These are phyloP conservation scores for Numenius arquata DNA, from an alignment of 2,113 vertebrate species.

Conservation along the genomic window DNA sequence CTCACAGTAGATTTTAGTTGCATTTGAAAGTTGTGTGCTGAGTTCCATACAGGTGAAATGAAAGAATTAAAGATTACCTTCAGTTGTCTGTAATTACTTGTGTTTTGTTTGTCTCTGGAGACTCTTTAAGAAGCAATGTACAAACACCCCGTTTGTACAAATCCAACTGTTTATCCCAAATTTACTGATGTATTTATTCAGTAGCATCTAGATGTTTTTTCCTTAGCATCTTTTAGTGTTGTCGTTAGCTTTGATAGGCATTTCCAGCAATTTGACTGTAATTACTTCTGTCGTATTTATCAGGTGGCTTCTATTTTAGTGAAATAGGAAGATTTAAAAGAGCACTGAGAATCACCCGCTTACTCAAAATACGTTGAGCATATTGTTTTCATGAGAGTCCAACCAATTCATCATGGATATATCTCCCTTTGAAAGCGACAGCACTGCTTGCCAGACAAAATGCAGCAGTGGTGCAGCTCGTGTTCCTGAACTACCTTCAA, in stretches of 20 bases:
- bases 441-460: not conserved
- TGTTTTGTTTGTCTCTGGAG: not conserved
- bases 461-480: accelerated
- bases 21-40: not conserved
- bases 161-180: not conserved
- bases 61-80: not conserved
- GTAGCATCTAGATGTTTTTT: not conserved
- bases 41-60: not conserved
- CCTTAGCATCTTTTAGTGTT: not conserved
- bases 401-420: not conserved
- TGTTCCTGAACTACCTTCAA: not conserved
- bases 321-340: not conserved
- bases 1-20: not conserved
- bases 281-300: not conserved
- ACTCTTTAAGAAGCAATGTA: not conserved
- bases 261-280: not conserved
- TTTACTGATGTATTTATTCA: not conserved
- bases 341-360: not conserved
- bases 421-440: not conserved
- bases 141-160: not conserved
- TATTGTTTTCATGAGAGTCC: not conserved
- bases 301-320: not conserved
- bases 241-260: not conserved
- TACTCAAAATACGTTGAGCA: not conserved
- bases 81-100: not conserved